Evolutionary conservation across 2,888 invertebrate species (phyloP), one percentile per base, ranked within the genome.

Genomic region (Nomada flava): DNA sequence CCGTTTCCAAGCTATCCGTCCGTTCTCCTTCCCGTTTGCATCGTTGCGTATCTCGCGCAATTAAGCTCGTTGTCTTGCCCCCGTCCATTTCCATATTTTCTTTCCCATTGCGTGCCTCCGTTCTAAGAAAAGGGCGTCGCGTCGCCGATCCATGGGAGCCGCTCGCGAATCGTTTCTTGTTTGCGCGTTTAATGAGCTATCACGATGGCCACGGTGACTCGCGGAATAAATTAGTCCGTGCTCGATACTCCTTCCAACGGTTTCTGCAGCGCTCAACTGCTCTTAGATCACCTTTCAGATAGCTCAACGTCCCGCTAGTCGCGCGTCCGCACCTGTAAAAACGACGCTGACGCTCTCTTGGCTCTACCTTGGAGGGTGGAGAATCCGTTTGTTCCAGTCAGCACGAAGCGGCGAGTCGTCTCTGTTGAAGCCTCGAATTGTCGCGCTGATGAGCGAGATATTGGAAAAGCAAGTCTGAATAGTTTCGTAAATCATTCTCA

Each of bases 41-140:
- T 65, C 76, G 42, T 72, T 64, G 82, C 78, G 71, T 82, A 83
- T 81, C 68, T 77, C 55, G 63, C 78, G 86, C 80, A 87, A 89
- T 89, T 88, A 89, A 88, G 85, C 86, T 79, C 85, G 85, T 84
- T 89, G 84, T 86, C 83, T 86, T 86, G 84, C 83, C 47, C 47
- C 76, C 71, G 70, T 79, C 79, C 71, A 88, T 90, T 89, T 89
- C 89, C 91, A 90, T 90, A 90, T 89, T 90, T 89, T 87, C 86
- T 88, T 89, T 89, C 90, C 85, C 89, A 90, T 85, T 79, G 83
- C 63, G 77, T 74, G 83, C 82, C 60, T 5, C 20, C 15, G 44
- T 89, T 89, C 83, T 70, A 47, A 77, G 88, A 84, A 85, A 75
- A 75, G 64, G 84, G 64, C 64, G 73, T 83, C 80, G 74, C 83